Conservation (phyloP, 35 echinoderm and acorn worm species). For the Acanthaster planci region DNA sequence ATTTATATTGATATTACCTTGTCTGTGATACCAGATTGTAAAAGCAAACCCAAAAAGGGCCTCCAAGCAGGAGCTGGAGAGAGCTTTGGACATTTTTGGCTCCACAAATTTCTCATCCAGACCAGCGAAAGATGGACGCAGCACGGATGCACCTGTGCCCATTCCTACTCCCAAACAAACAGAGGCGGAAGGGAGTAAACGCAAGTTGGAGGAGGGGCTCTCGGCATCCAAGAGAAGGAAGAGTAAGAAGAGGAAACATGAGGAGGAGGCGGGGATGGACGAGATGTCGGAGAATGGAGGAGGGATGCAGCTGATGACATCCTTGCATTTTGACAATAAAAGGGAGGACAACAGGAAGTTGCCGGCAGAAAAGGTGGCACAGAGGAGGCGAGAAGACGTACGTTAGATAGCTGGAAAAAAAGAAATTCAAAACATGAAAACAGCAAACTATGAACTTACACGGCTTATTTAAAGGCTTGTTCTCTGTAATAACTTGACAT, state of each 20-base stretch:
- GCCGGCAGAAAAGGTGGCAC: background rate
- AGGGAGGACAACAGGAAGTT: too few relatives aligned
- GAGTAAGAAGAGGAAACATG: background rate
- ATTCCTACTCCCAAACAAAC: background rate
- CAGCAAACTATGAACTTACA: too few relatives aligned
- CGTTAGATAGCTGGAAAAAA: too few relatives aligned
- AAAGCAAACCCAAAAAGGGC: background rate
- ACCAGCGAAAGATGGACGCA: background rate
- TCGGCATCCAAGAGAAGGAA: constrained; percentile 15
- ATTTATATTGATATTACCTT: too few relatives aligned
- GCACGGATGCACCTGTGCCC: background rate
- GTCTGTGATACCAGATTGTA: constrained; percentile 6
- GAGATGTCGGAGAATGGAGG: background rate
- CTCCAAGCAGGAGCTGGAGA: constrained; percentile 25
- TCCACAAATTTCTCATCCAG: background rate
- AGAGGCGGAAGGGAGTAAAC: background rate
- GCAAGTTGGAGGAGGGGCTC: background rate
- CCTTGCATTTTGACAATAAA: background rate
- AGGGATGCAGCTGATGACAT: background rate
- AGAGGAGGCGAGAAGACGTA: background rate
- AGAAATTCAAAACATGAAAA: too few relatives aligned
- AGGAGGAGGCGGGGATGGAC: background rate
- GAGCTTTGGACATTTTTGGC: constrained; percentile 44
- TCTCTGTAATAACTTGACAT: too few relatives aligned
- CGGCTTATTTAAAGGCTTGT: too few relatives aligned